phyloP scores from a whole-genome alignment of 2,797 vertebrate species.

The Gymnoscopelus microlampas region DNA sequence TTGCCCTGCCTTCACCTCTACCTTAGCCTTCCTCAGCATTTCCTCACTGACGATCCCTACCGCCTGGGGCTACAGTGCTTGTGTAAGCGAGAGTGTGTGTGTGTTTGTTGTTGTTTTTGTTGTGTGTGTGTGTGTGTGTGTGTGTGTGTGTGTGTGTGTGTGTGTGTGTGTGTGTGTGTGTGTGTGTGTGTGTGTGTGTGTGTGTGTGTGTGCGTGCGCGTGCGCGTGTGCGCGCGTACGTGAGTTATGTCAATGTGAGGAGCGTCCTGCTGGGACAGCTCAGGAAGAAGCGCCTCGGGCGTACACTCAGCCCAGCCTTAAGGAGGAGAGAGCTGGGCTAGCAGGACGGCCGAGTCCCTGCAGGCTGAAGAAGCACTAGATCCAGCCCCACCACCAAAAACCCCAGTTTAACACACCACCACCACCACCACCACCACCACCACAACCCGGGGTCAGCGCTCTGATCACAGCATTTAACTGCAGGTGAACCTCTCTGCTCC shows the following conservation, averaged over 20 bases:
- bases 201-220: not conserved
- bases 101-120: constrained; percentile 10
- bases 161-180: constrained; percentile 17
- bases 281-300: constrained; percentile 61
- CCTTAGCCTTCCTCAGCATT: constrained; percentile 49
- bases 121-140: not conserved
- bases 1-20: constrained; percentile 46
- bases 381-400: constrained; percentile 15
- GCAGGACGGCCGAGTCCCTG: constrained; percentile 25
- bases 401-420: constrained; percentile 34
- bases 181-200: constrained; percentile 12
- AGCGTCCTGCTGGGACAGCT: constrained; percentile 62
- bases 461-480: constrained; percentile 72
- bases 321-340: constrained; percentile 33
- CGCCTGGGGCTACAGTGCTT: constrained; percentile 49
- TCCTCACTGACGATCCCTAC: constrained; percentile 43
- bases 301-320: constrained; percentile 23
- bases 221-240: constrained; percentile 15
- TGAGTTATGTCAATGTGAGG: constrained; percentile 61
- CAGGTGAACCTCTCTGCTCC: constrained; percentile 55
- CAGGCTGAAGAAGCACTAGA: constrained; percentile 31
- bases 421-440: constrained; percentile 36
- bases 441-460: constrained; percentile 34
- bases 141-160: constrained; percentile 38
- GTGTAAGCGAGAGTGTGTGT: constrained; percentile 9